Base-by-base conservation (phyloP, 35 echinoderm and acorn worm species). In the Apostichopus californicus region DNA sequence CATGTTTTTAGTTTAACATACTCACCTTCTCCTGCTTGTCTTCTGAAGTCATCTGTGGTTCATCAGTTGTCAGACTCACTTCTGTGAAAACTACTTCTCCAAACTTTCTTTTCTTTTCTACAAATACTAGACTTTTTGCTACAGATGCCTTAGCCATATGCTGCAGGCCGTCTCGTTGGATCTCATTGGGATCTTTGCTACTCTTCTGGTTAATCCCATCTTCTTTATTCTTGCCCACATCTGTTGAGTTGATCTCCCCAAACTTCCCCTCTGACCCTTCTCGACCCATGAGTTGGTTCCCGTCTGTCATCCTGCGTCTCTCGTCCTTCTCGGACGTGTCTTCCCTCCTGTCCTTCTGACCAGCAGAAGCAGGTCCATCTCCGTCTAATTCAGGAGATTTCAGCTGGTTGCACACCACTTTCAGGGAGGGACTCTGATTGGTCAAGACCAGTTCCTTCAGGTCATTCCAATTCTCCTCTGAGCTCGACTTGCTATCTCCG, bases 341-440 rank as follows among this genome's bases (percentile, higher is more conserved):
- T 22, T 58, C 78, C 8, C 9, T 81, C 54, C 22, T 23, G 57
- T 85, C 52, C 20, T 85, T 15, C 15, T 58, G 55, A 59, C 15
- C 6, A n/a, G 55, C 1, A 22, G 20, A 14, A 63, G 81, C 4
- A 59, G 23, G 20, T 75, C 17, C 21, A 1, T 18, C 71, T 75
- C 17, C 71, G 0, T 20, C 17, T 18, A 75, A 7, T 1, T 75
- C 0, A 0, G 71, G 2, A 23, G 54, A 55, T 85, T 23, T 60
- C 81, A 85, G 7, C 81, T 85, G 81, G 81, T 54, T 58, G 56
- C 81, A 85, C 17, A 85, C 55, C 23, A 85, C 55, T 58, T 85
- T 85, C 54, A 85, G 14, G 55, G 55, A 58, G 58, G 81, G 81
- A 21, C 81, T 85, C 23, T 85, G 55, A 56, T 59, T 59, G 22